Conservation (phyloP, 2,113 vertebrate genomes). For the Xiphias gladius region DNA sequence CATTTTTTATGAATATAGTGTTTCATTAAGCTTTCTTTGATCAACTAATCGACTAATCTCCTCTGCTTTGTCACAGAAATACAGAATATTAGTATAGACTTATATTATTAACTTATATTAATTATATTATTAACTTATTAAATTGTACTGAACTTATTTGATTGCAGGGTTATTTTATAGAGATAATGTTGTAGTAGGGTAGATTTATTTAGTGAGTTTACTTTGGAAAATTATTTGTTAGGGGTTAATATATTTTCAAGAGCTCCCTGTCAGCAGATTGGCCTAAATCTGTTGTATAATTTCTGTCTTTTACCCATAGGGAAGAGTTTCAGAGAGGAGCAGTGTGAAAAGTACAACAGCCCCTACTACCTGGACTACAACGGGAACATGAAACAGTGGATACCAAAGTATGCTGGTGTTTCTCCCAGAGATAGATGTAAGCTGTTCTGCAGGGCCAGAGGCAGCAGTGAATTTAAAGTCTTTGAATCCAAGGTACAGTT, state of each 20-base stretch:
- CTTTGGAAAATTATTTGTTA: neutral
- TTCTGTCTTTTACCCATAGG: constrained; percentile 74
- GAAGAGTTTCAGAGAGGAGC: constrained; percentile 95
- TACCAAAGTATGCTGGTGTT: constrained; percentile 94
- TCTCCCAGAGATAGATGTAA: constrained; percentile 95
- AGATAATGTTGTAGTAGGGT: neutral
- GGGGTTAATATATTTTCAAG: neutral
- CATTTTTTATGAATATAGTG: too few relatives aligned
- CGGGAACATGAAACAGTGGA: constrained; percentile 91
- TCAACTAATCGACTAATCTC: too few relatives aligned
- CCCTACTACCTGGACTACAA: constrained; percentile 88
- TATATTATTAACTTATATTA: neutral
- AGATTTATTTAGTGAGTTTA: neutral
- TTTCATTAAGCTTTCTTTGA: too few relatives aligned
- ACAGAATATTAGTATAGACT: too few relatives aligned
- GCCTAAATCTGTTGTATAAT: neutral
- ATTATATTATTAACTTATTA: neutral
- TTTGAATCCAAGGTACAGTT: constrained; percentile 92
- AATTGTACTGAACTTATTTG: neutral
- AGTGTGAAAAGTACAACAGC: constrained; percentile 95
- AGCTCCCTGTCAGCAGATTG: neutral
- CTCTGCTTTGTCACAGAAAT: too few relatives aligned
- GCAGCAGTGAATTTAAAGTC: constrained; percentile 95
- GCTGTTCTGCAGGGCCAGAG: constrained; percentile 91
- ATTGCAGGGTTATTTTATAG: neutral